These are phyloP conservation scores for Dromococcyx pavoninus DNA, from an alignment of 2,797 vertebrate species.

Conservation along the genomic window DNA sequence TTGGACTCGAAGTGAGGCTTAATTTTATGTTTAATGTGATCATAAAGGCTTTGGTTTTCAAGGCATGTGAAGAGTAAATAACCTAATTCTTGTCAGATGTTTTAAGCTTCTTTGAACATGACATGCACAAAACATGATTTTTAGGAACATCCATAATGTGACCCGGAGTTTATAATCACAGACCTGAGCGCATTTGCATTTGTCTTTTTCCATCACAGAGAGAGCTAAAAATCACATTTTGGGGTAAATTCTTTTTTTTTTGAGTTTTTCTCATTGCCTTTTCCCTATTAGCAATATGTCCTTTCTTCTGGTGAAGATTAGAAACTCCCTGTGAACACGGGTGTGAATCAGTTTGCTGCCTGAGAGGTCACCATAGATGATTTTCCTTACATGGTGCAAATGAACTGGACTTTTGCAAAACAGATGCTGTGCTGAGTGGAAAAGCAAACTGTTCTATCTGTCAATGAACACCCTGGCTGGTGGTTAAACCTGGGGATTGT, in stretches of 20 bases:
- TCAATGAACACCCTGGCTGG: neutral
- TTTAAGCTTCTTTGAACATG: neutral
- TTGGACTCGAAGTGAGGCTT: neutral
- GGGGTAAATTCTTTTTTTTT: too few species aligned
- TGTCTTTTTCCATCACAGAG: fast-evolving
- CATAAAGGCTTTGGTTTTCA: neutral
- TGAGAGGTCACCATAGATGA: neutral
- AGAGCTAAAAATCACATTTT: neutral
- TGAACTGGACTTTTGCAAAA: neutral
- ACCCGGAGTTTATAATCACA: neutral
- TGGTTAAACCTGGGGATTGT: neutral
- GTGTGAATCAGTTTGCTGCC: neutral
- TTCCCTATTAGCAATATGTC: neutral
- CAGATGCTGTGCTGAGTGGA: neutral
- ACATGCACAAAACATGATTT: neutral
- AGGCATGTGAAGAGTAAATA: neutral
- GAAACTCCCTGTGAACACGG: neutral
- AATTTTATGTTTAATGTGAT: neutral
- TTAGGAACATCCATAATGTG: neutral
- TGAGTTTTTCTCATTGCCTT: neutral
- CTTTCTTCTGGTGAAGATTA: neutral
- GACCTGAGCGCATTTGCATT: neutral
- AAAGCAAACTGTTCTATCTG: neutral
- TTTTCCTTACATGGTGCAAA: neutral
- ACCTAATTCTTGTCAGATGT: neutral